Conservation (phyloP, 2,797 vertebrate species). For the Sitta carolinensis region DNA sequence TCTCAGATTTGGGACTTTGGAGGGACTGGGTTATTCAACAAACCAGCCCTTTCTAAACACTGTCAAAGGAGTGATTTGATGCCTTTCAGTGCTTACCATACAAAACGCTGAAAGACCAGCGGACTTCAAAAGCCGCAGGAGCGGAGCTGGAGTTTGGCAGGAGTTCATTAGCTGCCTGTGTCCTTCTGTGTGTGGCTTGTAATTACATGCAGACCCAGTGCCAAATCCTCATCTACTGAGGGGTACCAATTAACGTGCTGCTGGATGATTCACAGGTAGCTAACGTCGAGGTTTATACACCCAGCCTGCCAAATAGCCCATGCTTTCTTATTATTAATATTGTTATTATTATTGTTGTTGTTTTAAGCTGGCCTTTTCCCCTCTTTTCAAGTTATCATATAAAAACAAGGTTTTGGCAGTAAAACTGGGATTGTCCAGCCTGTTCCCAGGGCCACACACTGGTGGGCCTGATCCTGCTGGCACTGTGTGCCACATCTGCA, state of each 20-base stretch:
- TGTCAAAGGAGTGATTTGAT: conserved; percentile 71
- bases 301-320: accelerated
- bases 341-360: not conserved
- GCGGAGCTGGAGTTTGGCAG: conserved; percentile 74
- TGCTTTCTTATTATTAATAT: not conserved
- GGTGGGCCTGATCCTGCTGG: not conserved
- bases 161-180: conserved; percentile 74
- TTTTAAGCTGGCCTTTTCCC: not conserved
- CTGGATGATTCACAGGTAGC: conserved; percentile 66
- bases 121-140: conserved; percentile 74
- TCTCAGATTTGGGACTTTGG: conserved; percentile 65
- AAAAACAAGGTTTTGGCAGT: not conserved
- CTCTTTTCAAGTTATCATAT: not conserved
- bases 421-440: not conserved
- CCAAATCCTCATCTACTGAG: conserved; percentile 74
- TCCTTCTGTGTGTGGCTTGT: conserved; percentile 79
- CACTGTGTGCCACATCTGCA: not conserved
- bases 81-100: conserved; percentile 75
- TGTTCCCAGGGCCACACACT: not conserved
- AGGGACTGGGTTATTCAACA: conserved; percentile 72
- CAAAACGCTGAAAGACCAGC: conserved; percentile 74
- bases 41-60: conserved; percentile 60
- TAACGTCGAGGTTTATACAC: not conserved
- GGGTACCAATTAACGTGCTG: conserved; percentile 75
- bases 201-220: conserved; percentile 76